phyloP scores from a whole-genome alignment of 2,888 invertebrate genomes.

The Anoncus sp. region DNA sequence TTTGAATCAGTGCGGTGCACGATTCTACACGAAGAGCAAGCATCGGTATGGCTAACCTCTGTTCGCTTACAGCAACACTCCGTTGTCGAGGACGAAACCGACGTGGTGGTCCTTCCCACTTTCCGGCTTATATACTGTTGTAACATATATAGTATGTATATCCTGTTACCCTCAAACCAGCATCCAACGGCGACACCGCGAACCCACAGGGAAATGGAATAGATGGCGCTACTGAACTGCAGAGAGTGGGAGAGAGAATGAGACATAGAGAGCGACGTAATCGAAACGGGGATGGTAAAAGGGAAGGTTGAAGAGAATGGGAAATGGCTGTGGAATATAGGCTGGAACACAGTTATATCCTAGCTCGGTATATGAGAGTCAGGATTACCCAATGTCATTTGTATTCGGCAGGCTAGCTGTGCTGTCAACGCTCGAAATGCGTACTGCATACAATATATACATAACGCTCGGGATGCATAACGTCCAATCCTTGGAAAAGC shows the following conservation, averaged over 20 bases:
- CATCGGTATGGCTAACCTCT: conserved; percentile 42
- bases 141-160: conserved; percentile 38
- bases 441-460: conserved; percentile 34
- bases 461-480: conserved; percentile 19
- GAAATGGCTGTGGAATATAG: conserved; percentile 76
- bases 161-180: conserved; percentile 46
- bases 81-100: conserved; percentile 43
- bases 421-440: conserved; percentile 77
- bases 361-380: conserved; percentile 77
- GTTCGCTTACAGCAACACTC: conserved; percentile 38
- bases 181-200: conserved; percentile 56
- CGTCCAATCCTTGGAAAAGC: not conserved
- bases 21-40: conserved; percentile 51
- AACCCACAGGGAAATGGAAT: conserved; percentile 64
- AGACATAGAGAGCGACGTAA: conserved; percentile 64
- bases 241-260: conserved; percentile 46
- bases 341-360: conserved; percentile 75
- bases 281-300: conserved; percentile 63
- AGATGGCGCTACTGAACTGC: conserved; percentile 53
- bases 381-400: conserved; percentile 81
- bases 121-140: conserved; percentile 46
- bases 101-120: conserved; percentile 50
- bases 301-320: conserved; percentile 69
- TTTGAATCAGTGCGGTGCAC: conserved; percentile 64
- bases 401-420: conserved; percentile 81